Evolutionary conservation across 2,797 vertebrate species (phyloP).

Genomic region (Glyptemys insculpta): DNA sequence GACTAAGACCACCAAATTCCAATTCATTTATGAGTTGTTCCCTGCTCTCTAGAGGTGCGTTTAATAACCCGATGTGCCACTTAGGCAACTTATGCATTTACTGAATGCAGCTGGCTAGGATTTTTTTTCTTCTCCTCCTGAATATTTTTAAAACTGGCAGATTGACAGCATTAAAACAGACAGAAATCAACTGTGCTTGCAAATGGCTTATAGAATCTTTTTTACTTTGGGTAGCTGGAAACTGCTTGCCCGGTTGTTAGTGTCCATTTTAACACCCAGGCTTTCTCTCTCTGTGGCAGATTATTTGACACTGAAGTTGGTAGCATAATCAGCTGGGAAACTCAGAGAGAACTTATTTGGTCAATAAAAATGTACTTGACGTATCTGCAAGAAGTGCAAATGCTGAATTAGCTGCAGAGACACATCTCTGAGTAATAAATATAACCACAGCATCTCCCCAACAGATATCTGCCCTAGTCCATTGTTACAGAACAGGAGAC

Average conservation of each 20-base stretch:
- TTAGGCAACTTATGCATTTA: neutral
- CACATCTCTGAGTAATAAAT: neutral
- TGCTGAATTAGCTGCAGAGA: constrained; percentile 59
- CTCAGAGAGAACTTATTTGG: neutral
- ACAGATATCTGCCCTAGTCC: constrained; percentile 38
- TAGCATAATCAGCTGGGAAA: constrained; percentile 46
- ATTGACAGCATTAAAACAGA: constrained; percentile 41
- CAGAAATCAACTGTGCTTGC: constrained; percentile 61
- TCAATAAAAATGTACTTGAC: constrained; percentile 6
- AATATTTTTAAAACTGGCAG: constrained; percentile 42
- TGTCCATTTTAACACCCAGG: constrained; percentile 39
- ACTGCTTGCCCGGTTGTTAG: constrained; percentile 50
- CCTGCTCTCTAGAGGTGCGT: neutral
- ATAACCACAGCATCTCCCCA: constrained; percentile 49
- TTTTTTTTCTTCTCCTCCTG: neutral
- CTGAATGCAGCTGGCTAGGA: neutral
- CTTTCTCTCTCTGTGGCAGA: constrained; percentile 21
- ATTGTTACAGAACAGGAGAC: constrained; percentile 28
- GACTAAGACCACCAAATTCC: neutral
- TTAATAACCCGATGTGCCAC: neutral
- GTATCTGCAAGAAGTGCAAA: constrained; percentile 41
- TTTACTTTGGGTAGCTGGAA: constrained; percentile 46
- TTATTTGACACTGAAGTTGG: constrained; percentile 54
- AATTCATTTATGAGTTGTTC: neutral
- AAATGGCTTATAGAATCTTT: constrained; percentile 47